Conservation (phyloP, 2,113 vertebrate species). For the Manacus vitellinus region DNA sequence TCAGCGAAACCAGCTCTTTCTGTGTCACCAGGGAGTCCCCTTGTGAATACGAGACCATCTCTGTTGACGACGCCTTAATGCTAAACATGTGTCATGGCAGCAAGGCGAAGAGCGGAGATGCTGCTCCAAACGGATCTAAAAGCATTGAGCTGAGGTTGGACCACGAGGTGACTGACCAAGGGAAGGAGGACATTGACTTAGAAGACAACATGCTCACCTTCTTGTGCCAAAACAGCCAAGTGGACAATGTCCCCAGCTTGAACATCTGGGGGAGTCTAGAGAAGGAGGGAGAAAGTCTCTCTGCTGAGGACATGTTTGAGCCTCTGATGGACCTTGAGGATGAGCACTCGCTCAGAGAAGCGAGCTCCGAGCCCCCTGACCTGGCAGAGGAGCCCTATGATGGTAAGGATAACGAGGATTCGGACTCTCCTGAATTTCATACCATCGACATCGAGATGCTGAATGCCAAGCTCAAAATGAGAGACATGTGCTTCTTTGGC, state of each 20-base stretch:
- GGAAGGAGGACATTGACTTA: constrained; percentile 27
- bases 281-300: constrained; percentile 48
- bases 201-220: constrained; percentile 53
- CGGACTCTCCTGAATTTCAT: constrained; percentile 59
- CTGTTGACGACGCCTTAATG: constrained; percentile 82
- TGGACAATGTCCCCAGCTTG: constrained; percentile 60
- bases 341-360: constrained; percentile 39
- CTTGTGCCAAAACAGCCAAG: constrained; percentile 65
- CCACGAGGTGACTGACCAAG: background rate
- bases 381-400: constrained; percentile 50
- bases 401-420: background rate
- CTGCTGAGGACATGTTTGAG: constrained; percentile 53
- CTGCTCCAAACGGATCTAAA: background rate
- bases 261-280: constrained; percentile 72
- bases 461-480: constrained; percentile 79
- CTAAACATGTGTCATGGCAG: constrained; percentile 83
- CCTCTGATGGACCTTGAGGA: constrained; percentile 63
- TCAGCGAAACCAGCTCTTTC: constrained; percentile 70
- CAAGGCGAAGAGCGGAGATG: constrained; percentile 52
- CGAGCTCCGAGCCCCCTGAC: constrained; percentile 54
- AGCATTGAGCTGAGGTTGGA: background rate
- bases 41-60: constrained; percentile 83
- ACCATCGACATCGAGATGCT: constrained; percentile 81
- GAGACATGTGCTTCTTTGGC: constrained; percentile 80
- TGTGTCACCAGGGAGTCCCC: constrained; percentile 73